phyloP scores from a whole-genome alignment of 2,797 vertebrate genomes.

The Xenops minutus region DNA sequence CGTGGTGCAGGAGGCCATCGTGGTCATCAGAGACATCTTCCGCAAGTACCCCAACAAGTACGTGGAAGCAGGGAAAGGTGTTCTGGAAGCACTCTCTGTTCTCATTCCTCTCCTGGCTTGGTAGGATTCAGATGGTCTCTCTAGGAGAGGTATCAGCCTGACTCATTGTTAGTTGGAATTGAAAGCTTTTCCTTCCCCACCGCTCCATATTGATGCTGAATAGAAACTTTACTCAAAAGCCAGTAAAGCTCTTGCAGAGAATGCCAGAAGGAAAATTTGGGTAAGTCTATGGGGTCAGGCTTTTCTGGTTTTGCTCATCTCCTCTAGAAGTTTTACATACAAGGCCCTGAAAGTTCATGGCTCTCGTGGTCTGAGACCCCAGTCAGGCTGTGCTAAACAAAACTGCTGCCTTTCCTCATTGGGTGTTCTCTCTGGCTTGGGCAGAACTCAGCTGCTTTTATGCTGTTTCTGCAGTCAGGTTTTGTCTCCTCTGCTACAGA shows the following conservation, averaged over 20 bases:
- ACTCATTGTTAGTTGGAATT: not conserved
- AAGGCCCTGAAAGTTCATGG: not conserved
- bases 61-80: not conserved
- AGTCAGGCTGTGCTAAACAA: not conserved
- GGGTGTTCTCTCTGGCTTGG: not conserved
- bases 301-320: not conserved
- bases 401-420: not conserved
- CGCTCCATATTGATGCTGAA: not conserved
- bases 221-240: not conserved
- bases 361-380: not conserved
- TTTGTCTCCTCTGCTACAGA: not conserved
- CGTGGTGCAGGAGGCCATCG: conserved; percentile 93
- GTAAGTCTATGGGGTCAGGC: not conserved
- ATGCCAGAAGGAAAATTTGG: not conserved
- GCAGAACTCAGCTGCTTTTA: not conserved
- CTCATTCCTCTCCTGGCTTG: not conserved
- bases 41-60: conserved; percentile 99
- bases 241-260: not conserved
- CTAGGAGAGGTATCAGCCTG: not conserved
- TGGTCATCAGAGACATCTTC: conserved; percentile 98
- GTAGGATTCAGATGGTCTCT: not conserved
- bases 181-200: not conserved
- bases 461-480: not conserved
- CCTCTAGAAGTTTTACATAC: not conserved
- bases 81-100: not conserved